Evolutionary conservation across 2,888 invertebrate species (phyloP).

Genomic region (Epinotia demarniana): DNA sequence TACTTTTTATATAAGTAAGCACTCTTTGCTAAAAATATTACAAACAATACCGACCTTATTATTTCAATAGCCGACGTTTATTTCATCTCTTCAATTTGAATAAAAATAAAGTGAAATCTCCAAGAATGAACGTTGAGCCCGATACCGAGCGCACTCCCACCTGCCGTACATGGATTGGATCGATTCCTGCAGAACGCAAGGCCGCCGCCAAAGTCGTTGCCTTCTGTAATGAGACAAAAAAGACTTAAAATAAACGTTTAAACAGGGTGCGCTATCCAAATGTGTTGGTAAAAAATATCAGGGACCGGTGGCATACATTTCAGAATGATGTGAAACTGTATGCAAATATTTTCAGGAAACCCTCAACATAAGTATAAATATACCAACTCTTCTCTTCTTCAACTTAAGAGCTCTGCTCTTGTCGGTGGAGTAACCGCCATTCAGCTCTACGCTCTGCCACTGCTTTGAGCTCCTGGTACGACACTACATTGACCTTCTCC

Average conservation of each 20-base stretch:
- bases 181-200: conserved; percentile 29
- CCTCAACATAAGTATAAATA: no score
- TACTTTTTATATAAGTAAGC: not conserved
- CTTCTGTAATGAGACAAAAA: conserved; percentile 30
- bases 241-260: not conserved
- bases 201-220: conserved; percentile 21
- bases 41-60: not conserved
- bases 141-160: not conserved
- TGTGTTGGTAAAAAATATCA: no score
- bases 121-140: not conserved
- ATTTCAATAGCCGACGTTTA: conserved; percentile 11
- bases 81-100: not conserved
- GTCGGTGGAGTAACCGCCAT: no score
- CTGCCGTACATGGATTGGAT: conserved; percentile 20
- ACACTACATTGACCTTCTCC: no score
- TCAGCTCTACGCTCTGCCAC: no score
- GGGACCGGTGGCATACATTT: not conserved
- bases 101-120: not conserved
- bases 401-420: no score
- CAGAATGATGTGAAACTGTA: not conserved
- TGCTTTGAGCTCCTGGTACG: no score
- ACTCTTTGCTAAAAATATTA: not conserved
- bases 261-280: not conserved
- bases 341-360: no score
- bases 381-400: no score